Conservation (phyloP, 1,140 invertebrate genomes). For the Megathymus violae region DNA sequence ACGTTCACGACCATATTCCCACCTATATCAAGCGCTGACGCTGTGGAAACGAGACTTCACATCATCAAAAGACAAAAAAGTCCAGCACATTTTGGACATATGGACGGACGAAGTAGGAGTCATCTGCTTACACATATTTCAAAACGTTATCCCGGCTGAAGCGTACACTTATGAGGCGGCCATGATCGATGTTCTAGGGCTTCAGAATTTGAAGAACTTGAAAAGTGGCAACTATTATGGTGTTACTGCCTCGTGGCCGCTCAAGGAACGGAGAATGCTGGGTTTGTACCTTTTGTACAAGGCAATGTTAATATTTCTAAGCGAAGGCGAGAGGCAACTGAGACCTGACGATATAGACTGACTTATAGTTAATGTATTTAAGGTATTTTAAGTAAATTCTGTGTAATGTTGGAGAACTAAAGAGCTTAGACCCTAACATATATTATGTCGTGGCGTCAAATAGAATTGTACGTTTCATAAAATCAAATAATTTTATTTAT, state of each 20-base stretch:
- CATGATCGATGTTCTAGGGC: slow-evolving; percentile 95
- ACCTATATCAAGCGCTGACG: slow-evolving; percentile 94
- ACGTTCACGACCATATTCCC: slow-evolving; percentile 92
- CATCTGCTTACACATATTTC: slow-evolving; percentile 95
- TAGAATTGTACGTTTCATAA: no score
- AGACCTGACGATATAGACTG: slow-evolving; percentile 87
- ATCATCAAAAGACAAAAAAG: slow-evolving; percentile 85
- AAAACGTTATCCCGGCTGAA: slow-evolving; percentile 95
- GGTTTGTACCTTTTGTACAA: slow-evolving; percentile 93
- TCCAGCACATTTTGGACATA: slow-evolving; percentile 92
- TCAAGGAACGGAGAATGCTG: slow-evolving; percentile 87
- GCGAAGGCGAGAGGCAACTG: slow-evolving; percentile 93
- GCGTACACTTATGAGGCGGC: slow-evolving; percentile 96
- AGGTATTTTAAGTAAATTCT: slow-evolving; percentile 3
- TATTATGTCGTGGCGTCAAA: no score
- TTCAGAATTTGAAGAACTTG: slow-evolving; percentile 91
- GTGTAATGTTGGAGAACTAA: no score
- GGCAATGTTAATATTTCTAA: slow-evolving; percentile 92
- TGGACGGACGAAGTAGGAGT: slow-evolving; percentile 94
- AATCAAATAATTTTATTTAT: no score
- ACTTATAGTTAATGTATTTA: slow-evolving; percentile 30
- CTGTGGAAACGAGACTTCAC: slow-evolving; percentile 81
- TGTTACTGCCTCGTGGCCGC: slow-evolving; percentile 88
- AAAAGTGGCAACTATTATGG: slow-evolving; percentile 94
- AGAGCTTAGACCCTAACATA: no score